Conservation (phyloP, 2,797 vertebrate genomes). For the Parauchenoglanis punctatus region DNA sequence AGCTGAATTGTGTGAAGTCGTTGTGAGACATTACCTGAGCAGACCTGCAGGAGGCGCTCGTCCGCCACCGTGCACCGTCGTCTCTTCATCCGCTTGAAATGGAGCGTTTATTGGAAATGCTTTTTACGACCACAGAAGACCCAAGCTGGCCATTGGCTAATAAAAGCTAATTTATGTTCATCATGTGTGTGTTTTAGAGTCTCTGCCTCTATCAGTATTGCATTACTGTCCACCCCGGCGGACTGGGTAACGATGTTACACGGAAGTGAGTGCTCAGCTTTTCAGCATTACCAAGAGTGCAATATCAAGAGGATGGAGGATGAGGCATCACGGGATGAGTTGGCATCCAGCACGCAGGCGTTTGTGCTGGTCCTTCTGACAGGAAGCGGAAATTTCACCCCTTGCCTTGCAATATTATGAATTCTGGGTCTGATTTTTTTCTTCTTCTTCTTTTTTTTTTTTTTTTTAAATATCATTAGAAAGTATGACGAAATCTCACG, state of each 20-base stretch:
- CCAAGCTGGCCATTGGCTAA: conserved; percentile 56
- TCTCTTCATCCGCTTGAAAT: conserved; percentile 7
- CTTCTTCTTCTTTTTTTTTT: too few relatives aligned
- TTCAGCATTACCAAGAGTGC: conserved; percentile 58
- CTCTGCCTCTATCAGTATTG: conserved; percentile 58
- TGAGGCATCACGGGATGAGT: conserved; percentile 44
- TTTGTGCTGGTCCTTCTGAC: conserved; percentile 16
- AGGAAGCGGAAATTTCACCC: background rate
- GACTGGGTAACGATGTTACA: conserved; percentile 55
- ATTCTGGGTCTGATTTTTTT: too few relatives aligned
- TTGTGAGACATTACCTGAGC: background rate
- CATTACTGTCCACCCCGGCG: conserved; percentile 55
- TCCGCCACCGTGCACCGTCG: background rate
- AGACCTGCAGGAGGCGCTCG: conserved; percentile 19
- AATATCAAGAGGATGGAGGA: conserved; percentile 52
- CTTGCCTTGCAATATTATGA: background rate
- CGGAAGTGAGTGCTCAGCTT: conserved; percentile 59
- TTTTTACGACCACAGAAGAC: conserved; percentile 56
- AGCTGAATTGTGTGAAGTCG: background rate
- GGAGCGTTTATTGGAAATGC: conserved; percentile 59
- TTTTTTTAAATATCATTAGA: too few relatives aligned
- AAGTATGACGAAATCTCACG: background rate
- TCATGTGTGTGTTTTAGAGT: conserved; percentile 55
- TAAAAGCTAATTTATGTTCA: conserved; percentile 62
- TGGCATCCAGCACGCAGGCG: conserved; percentile 44